A percentile compares a stretch with the other conserved stretches of the same genome.
These are phyloP conservation scores for Cryptoprocta ferox DNA, from an alignment of 2,797 vertebrate species.

Conservation along the genomic window DNA sequence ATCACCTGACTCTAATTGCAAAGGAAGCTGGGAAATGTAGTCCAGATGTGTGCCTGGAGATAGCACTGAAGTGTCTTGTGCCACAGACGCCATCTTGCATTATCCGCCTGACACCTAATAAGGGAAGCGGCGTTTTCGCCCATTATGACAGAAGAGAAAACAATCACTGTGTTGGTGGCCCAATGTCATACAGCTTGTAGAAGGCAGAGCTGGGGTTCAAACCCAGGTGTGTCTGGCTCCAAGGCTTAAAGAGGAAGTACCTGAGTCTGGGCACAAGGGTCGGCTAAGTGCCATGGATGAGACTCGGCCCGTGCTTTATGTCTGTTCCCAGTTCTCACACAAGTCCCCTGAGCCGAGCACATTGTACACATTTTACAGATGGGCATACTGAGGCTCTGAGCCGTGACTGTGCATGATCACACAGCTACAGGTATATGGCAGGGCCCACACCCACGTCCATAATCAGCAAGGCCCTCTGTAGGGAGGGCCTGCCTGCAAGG, in stretches of 20 bases:
- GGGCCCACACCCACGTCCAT: not conserved
- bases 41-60: not conserved
- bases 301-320: accelerated
- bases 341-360: not conserved
- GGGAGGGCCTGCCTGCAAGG: too few species aligned
- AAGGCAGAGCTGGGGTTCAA: not conserved
- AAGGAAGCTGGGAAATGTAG: not conserved
- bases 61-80: not conserved
- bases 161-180: not conserved
- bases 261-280: not conserved
- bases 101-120: too few species aligned
- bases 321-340: not conserved
- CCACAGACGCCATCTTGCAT: not conserved
- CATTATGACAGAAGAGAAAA: not conserved
- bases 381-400: not conserved
- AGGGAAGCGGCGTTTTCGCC: not conserved
- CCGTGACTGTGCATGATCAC: not conserved
- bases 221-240: not conserved
- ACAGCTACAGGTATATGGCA: not conserved
- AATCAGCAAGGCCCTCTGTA: too few species aligned
- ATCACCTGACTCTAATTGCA: not conserved
- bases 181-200: not conserved
- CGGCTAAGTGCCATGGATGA: accelerated
- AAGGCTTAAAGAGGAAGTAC: not conserved
- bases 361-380: not conserved